Conservation (phyloP, 2,797 vertebrate genomes). For the Uromys caudimaculatus region DNA sequence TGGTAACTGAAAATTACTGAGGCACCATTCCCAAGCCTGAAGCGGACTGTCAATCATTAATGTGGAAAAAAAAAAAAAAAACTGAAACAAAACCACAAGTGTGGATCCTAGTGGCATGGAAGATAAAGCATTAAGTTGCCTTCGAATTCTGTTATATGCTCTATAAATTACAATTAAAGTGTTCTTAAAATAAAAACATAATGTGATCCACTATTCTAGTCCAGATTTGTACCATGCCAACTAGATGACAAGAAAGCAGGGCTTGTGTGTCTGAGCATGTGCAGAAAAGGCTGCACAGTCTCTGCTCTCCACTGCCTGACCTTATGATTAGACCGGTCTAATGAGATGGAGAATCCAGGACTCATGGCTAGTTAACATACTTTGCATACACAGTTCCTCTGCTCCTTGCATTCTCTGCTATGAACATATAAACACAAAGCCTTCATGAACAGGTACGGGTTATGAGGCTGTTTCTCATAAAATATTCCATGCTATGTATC, state of each 20-base stretch:
- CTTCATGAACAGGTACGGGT: rapidly evolving
- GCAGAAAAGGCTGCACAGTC: neutral
- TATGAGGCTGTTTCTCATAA: neutral
- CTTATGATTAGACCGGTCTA: conserved; percentile 39
- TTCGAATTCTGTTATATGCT: neutral
- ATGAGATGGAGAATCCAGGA: conserved; percentile 40
- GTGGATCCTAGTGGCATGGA: neutral
- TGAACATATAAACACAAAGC: neutral
- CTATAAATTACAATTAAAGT: conserved; percentile 23
- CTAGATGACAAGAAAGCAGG: neutral
- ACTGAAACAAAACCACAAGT: conserved; percentile 27
- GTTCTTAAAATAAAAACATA: neutral
- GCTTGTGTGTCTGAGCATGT: too few species aligned
- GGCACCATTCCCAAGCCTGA: neutral
- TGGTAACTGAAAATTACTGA: conserved; percentile 20
- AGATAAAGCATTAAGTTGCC: neutral
- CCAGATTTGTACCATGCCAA: neutral
- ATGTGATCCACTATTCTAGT: neutral
- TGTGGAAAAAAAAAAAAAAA: neutral
- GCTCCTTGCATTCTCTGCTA: neutral
- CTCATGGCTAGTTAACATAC: conserved; percentile 13
- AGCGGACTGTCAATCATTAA: neutral
- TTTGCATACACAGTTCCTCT: neutral
- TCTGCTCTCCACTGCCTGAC: conserved; percentile 36
- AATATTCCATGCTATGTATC: neutral